phyloP scores from a whole-genome alignment of 2,113 vertebrate genomes.

The Anoplopoma fimbria region DNA sequence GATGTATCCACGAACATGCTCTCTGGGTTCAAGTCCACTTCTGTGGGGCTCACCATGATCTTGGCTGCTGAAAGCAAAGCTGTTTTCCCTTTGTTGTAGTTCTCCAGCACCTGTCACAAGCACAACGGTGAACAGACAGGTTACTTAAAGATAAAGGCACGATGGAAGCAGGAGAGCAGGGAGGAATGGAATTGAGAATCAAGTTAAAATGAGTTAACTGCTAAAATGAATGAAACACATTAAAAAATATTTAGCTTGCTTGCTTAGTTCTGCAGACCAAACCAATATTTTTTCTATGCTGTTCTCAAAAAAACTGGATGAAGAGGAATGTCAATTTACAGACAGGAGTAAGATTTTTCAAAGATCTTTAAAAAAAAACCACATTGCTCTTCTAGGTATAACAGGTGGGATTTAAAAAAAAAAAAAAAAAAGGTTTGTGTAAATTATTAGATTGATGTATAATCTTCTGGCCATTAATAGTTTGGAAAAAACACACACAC shows the following conservation, averaged over 20 bases:
- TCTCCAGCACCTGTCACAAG: conserved; percentile 92
- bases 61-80: conserved; percentile 97
- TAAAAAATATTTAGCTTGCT: neutral
- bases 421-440: neutral
- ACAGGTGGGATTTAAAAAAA: neutral
- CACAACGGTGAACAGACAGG: conserved; percentile 56
- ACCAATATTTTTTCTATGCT: neutral
- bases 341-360: neutral
- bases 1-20: conserved; percentile 90
- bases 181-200: neutral
- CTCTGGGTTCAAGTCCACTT: conserved; percentile 97
- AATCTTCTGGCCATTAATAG: neutral
- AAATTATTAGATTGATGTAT: neutral
- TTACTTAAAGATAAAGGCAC: conserved; percentile 21
- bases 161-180: neutral
- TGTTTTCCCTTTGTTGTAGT: conserved; percentile 99
- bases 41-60: conserved; percentile 99
- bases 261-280: neutral
- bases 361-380: neutral
- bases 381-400: neutral
- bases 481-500: neutral
- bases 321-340: neutral
- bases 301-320: neutral
- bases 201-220: neutral
- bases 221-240: neutral